Base-by-base conservation (phyloP, 2,888 invertebrate genomes). In the Schizaphis graminum region DNA sequence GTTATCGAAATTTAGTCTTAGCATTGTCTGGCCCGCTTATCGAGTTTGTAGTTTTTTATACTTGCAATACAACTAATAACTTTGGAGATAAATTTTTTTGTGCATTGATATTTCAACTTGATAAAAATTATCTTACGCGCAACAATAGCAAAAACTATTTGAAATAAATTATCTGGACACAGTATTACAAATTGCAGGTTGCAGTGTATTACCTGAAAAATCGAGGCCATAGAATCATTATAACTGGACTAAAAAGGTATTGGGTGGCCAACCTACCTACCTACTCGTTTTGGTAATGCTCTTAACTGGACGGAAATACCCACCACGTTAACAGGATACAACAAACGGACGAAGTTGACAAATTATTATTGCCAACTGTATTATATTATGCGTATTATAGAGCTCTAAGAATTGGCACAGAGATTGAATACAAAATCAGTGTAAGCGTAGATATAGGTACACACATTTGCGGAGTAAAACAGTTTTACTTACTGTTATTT, bases 191-290 rank as follows among this genome's bases (percentile, higher is more conserved):
- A 61, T 28, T 24, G 24, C 44, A 47, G 44, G 44, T 2, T 44
- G 24, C 26, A 41, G 8, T 41, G 57, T 44, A 57, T 86, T 47
- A 86, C 28, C 26, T 3, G 57, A 86, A 47, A 44, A 92, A 92
- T 92, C 92, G 87, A 92, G 92, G 92, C 61, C 67, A 89, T 77
- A n/a, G 24, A 67, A 88, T 67, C 53, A 53, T 67, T 77, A 56
- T 44, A 93, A 93, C 67, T 77, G 92, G 53, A 89, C 92, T 93
- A n/a, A 93, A 92, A 93, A 53, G 88, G 92, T 67, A 77, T 41
- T 67, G 41, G n/a, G 53, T 44, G 88, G 44, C 28, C 53, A 26
- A 77, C 92, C 77, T 24, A 67, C 92, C 77, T 24, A 67, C 92
- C 88, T 44, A 89, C 88, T 53, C 92, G 49, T 57, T 92, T 44